These are phyloP conservation scores for Origma solitaria DNA, from an alignment of 2,113 vertebrate genomes.

Conservation along the genomic window DNA sequence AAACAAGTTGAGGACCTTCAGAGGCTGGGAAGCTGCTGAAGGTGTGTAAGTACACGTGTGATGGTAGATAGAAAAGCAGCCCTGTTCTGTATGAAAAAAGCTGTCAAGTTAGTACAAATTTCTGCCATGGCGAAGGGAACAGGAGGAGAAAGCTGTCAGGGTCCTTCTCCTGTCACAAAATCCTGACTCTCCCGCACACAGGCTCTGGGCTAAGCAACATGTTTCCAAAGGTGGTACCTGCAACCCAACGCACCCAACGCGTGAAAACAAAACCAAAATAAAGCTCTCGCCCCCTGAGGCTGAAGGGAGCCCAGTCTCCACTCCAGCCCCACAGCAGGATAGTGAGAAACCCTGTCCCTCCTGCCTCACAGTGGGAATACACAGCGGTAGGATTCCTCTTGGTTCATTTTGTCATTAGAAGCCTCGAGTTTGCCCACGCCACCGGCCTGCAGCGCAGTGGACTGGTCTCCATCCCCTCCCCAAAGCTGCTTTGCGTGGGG, in stretches of 20 bases:
- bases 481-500: neutral
- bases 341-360: neutral
- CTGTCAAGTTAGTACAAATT: conserved; percentile 52
- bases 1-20: conserved; percentile 52
- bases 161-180: neutral
- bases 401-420: neutral
- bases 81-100: conserved; percentile 57
- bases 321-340: neutral
- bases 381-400: neutral
- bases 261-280: neutral
- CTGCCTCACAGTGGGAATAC: neutral
- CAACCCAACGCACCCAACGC: conserved; percentile 19
- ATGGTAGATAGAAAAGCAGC: conserved; percentile 65
- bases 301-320: neutral
- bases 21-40: neutral
- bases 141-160: conserved; percentile 42
- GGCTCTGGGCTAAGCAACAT: conserved; percentile 35
- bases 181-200: neutral
- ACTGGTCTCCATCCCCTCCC: neutral
- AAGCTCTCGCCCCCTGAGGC: neutral
- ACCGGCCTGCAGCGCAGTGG: neutral
- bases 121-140: conserved; percentile 43
- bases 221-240: conserved; percentile 3
- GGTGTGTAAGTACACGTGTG: conserved; percentile 58
- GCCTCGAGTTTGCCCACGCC: neutral